Conservation (phyloP, 2,113 vertebrate genomes). For the Boleophthalmus pectinirostris region DNA sequence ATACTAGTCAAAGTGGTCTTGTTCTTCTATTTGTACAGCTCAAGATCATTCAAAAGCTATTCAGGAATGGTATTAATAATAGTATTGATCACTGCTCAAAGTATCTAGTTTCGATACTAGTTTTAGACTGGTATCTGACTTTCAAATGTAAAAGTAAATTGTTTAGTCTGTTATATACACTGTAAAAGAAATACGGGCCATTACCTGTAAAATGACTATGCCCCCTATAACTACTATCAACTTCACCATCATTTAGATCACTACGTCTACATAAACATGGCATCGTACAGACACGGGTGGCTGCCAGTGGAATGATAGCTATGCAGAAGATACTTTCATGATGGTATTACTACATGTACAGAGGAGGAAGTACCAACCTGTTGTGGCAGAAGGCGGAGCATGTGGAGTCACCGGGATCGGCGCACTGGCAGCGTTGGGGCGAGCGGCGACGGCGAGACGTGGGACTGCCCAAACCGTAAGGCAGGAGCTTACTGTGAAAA, state of each 20-base stretch:
- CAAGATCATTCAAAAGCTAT: too few relatives aligned
- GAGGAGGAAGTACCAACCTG: constrained; percentile 51
- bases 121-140: too few relatives aligned
- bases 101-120: too few relatives aligned
- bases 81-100: too few relatives aligned
- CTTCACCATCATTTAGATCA: background rate
- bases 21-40: too few relatives aligned
- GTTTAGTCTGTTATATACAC: too few relatives aligned
- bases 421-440: constrained; percentile 81
- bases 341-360: constrained; percentile 26
- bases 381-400: constrained; percentile 85
- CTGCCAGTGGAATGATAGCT: constrained; percentile 18
- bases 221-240: constrained; percentile 21
- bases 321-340: constrained; percentile 29
- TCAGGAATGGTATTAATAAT: too few relatives aligned
- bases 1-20: too few relatives aligned
- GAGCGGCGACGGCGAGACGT: constrained; percentile 81
- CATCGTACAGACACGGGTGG: constrained; percentile 19
- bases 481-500: constrained; percentile 82
- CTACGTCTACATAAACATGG: background rate
- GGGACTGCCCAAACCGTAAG: constrained; percentile 88
- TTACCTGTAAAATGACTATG: background rate
- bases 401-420: constrained; percentile 65
- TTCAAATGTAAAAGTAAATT: too few relatives aligned
- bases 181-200: constrained; percentile 20